Conservation (phyloP, 2,888 invertebrate genomes). For the Ganaspis brasiliensis region DNA sequence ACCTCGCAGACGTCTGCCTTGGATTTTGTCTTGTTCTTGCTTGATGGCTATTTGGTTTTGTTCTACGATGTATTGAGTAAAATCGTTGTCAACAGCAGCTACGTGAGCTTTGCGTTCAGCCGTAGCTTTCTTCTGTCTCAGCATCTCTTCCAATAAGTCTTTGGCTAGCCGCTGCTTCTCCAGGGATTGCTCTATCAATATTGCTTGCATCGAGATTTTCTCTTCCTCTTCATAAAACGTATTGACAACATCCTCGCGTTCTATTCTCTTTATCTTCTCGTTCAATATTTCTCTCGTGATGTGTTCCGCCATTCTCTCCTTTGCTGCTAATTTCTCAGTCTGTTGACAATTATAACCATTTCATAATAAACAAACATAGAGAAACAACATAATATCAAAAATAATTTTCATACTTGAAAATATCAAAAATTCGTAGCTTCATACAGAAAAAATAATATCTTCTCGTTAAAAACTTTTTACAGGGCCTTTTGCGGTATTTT, state of each 20-base stretch:
- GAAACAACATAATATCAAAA: not conserved
- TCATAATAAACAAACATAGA: too few relatives aligned
- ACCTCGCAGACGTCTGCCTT: not conserved
- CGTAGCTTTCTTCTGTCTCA: conserved; percentile 47
- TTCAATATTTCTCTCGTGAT: conserved; percentile 58
- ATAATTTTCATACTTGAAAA: not conserved
- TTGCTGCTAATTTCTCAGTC: conserved; percentile 47
- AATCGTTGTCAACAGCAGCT: conserved; percentile 60
- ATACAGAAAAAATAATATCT: too few relatives aligned
- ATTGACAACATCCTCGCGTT: conserved; percentile 59
- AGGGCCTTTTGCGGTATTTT: too few relatives aligned
- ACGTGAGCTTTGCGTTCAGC: conserved; percentile 61
- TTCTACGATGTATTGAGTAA: conserved; percentile 59
- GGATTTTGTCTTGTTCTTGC: conserved; percentile 27
- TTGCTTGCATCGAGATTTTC: conserved; percentile 50
- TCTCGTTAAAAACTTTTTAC: too few relatives aligned
- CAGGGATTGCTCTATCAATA: conserved; percentile 27
- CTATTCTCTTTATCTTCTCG: conserved; percentile 54
- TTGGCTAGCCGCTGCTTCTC: conserved; percentile 55
- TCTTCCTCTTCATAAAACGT: conserved; percentile 58
- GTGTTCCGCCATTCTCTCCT: conserved; percentile 54
- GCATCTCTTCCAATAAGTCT: conserved; percentile 60
- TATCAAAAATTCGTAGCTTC: too few relatives aligned
- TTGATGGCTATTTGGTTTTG: conserved; percentile 52
- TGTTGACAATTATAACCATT: conserved; percentile 43